phyloP scores from a whole-genome alignment of 2,113 vertebrate species.

The Phasianus colchicus region DNA sequence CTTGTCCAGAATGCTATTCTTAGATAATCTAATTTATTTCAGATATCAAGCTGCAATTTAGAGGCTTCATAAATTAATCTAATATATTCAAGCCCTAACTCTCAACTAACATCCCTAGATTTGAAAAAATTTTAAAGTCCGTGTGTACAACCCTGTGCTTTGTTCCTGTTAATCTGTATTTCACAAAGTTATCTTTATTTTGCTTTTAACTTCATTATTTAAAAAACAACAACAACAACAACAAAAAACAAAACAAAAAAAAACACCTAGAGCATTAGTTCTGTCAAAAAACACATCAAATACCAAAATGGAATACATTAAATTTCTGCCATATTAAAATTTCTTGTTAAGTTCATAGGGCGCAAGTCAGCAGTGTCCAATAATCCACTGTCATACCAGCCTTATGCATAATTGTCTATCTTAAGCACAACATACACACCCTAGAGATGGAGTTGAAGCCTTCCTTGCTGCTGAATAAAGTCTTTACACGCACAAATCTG shows the following conservation, averaged over 20 bases:
- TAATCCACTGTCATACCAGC: neutral
- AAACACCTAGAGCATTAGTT: neutral
- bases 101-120: neutral
- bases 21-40: constrained; percentile 34
- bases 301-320: neutral
- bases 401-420: neutral
- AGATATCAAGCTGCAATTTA: neutral
- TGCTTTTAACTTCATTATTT: constrained; percentile 7
- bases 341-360: neutral
- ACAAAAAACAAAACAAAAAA: neutral
- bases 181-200: neutral
- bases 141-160: neutral
- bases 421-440: neutral
- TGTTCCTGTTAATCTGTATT: neutral
- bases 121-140: neutral
- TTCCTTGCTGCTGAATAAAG: neutral
- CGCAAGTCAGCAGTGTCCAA: neutral
- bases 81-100: neutral
- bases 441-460: neutral
- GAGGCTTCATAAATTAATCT: neutral
- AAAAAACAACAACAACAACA: neutral
- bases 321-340: neutral
- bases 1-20: constrained; percentile 7
- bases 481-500: neutral
- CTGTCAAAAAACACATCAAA: neutral